phyloP scores from a whole-genome alignment of 2,888 invertebrate species.

The Leucoptera coffeella region DNA sequence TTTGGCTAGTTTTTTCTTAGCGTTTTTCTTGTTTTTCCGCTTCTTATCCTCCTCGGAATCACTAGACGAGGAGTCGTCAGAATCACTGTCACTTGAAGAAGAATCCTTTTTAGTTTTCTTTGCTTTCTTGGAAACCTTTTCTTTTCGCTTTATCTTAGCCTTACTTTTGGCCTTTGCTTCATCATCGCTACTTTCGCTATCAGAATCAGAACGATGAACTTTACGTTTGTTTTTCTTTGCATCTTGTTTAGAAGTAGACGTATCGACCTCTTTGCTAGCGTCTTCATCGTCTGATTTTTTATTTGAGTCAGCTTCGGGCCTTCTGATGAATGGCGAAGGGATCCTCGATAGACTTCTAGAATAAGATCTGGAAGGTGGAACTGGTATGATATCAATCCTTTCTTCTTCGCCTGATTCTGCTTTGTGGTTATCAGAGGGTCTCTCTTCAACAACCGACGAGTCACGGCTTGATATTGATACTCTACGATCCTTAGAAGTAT shows the following conservation, averaged over 20 bases:
- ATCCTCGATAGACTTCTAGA: constrained; percentile 77
- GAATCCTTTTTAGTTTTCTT: constrained; percentile 42
- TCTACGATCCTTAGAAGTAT: constrained; percentile 24
- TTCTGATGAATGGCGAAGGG: constrained; percentile 77
- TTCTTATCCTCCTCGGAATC: constrained; percentile 45
- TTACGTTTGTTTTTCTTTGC: constrained; percentile 44
- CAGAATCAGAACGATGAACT: constrained; percentile 41
- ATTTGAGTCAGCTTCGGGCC: constrained; percentile 49
- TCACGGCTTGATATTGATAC: constrained; percentile 44
- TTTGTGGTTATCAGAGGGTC: constrained; percentile 15
- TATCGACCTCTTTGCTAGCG: constrained; percentile 37
- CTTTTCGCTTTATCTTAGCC: constrained; percentile 40
- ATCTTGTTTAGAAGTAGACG: constrained; percentile 27
- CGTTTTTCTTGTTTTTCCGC: constrained; percentile 41
- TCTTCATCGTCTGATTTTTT: constrained; percentile 42
- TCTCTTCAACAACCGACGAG: constrained; percentile 24
- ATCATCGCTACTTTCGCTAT: constrained; percentile 40
- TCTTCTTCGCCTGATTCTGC: constrained; percentile 37
- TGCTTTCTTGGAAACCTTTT: constrained; percentile 52
- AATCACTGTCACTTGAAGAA: constrained; percentile 44
- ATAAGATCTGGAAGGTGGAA: constrained; percentile 45
- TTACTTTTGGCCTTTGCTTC: constrained; percentile 33
- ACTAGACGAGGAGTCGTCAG: constrained; percentile 43
- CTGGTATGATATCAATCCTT: constrained; percentile 27
- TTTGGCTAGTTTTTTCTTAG: constrained; percentile 39